Evolutionary conservation across 1,140 invertebrate species (phyloP).

Genomic region (Trichoplusia ni): DNA sequence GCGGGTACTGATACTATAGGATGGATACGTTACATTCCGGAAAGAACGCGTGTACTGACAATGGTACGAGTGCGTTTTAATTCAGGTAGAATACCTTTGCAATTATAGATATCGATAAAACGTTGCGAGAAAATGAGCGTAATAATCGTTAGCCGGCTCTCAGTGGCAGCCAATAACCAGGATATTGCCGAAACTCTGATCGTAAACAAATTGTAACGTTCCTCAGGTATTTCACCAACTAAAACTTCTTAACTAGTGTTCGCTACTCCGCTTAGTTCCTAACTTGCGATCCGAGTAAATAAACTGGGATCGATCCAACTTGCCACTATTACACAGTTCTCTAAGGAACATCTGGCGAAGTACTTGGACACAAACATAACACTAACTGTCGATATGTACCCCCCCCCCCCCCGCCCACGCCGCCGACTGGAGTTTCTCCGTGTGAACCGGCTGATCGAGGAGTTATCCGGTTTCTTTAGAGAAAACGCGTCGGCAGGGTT

Average conservation of each 20-base stretch:
- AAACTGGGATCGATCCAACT: slow-evolving; percentile 2
- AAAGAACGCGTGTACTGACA: too few relatives aligned
- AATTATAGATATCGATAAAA: neutral
- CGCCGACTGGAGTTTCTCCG: slow-evolving; percentile 18
- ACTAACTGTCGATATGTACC: slow-evolving; percentile 24
- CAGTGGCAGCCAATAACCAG: neutral
- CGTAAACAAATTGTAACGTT: slow-evolving; percentile 9
- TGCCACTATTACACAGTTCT: slow-evolving; percentile 8
- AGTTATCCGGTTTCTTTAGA: slow-evolving; percentile 28
- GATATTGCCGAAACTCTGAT: neutral
- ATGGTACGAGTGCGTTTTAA: too few relatives aligned
- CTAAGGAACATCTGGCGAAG: slow-evolving; percentile 16
- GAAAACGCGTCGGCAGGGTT: slow-evolving; percentile 1
- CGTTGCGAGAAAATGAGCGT: neutral
- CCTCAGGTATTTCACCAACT: neutral
- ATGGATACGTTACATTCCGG: too few relatives aligned
- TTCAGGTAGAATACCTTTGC: too few relatives aligned
- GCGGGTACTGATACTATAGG: too few relatives aligned
- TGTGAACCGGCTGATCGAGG: slow-evolving; percentile 20
- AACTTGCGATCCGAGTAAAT: slow-evolving; percentile 5
- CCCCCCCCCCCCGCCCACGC: neutral
- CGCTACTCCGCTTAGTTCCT: neutral
- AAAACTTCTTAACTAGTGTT: neutral
- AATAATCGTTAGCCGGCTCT: neutral
- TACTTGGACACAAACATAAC: slow-evolving; percentile 23